Conservation (phyloP, 2,888 invertebrate species). For the Cremastinae sp. region DNA sequence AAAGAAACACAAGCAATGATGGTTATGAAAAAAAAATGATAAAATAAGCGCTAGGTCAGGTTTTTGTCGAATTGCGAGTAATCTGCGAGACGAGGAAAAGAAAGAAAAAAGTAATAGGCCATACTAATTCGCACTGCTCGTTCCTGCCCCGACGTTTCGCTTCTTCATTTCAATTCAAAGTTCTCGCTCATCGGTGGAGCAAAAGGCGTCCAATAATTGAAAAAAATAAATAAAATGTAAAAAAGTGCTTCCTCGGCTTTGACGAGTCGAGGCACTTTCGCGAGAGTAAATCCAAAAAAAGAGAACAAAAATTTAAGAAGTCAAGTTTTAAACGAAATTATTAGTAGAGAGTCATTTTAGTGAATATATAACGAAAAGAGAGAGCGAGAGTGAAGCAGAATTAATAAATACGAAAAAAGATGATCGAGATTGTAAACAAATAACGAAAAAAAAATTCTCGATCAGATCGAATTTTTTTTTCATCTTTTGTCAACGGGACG, state of each 20-base stretch:
- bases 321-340: slow-evolving; percentile 38
- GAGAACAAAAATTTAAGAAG: no score
- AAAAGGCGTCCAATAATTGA: slow-evolving; percentile 23
- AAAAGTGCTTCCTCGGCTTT: background rate
- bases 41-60: background rate
- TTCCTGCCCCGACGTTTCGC: slow-evolving; percentile 15
- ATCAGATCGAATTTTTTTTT: no score
- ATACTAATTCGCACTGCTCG: slow-evolving; percentile 3
- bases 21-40: background rate
- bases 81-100: background rate
- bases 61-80: slow-evolving; percentile 12
- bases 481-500: slow-evolving; percentile 36
- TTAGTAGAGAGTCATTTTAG: slow-evolving; percentile 50
- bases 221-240: background rate
- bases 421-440: no score
- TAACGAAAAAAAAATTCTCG: no score
- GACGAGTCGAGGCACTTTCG: background rate
- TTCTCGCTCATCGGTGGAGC: slow-evolving; percentile 21
- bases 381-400: slow-evolving; percentile 48
- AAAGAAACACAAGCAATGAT: no score
- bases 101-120: background rate
- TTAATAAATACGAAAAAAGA: slow-evolving; percentile 6
- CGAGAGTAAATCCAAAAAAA: slow-evolving; percentile 42
- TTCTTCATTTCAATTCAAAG: background rate
- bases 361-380: slow-evolving; percentile 48